phyloP scores from a whole-genome alignment of 2,797 vertebrate species.

The Malacoctenus gilli region DNA sequence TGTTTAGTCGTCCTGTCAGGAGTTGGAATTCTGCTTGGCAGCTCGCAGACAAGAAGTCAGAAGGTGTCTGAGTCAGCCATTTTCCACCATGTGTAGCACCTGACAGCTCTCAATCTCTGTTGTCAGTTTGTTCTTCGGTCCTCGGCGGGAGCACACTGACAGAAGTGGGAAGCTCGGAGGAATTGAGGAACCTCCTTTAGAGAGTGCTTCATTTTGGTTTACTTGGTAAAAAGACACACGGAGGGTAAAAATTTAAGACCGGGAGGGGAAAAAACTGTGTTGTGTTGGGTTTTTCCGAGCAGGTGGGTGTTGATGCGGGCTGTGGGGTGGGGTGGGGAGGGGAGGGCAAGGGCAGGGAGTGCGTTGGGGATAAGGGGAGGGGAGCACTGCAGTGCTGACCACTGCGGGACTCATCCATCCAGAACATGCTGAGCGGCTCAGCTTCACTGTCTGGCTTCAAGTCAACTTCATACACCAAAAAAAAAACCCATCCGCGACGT shows the following conservation, averaged over 20 bases:
- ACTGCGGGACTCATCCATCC: conserved; percentile 64
- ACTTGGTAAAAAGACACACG: conserved; percentile 4
- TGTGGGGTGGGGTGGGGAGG: too few species aligned
- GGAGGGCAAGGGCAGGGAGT: conserved; percentile 14
- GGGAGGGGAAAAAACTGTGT: background rate
- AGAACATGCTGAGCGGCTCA: conserved; percentile 62
- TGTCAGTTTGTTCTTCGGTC: conserved; percentile 25
- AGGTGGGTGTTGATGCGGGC: background rate
- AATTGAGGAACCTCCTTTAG: conserved; percentile 2
- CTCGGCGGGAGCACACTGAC: conserved; percentile 29
- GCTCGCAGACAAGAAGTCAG: conserved; percentile 10
- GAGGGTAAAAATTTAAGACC: conserved; percentile 1
- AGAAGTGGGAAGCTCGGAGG: conserved; percentile 27
- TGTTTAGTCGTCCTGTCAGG: conserved; percentile 14
- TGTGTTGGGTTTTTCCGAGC: too few species aligned
- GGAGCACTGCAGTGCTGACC: conserved; percentile 66
- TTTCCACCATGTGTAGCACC: conserved; percentile 29
- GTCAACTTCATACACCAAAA: conserved; percentile 49
- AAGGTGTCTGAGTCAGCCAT: conserved; percentile 35
- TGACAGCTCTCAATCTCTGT: conserved; percentile 27
- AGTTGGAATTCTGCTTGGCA: conserved; percentile 11
- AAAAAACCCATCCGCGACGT: conserved; percentile 14
- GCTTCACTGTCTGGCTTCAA: conserved; percentile 45
- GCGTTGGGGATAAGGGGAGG: conserved; percentile 19
- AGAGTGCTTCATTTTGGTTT: conserved; percentile 10